These are phyloP conservation scores for Choloepus didactylus DNA, from an alignment of 2,797 vertebrate genomes.

Conservation along the genomic window DNA sequence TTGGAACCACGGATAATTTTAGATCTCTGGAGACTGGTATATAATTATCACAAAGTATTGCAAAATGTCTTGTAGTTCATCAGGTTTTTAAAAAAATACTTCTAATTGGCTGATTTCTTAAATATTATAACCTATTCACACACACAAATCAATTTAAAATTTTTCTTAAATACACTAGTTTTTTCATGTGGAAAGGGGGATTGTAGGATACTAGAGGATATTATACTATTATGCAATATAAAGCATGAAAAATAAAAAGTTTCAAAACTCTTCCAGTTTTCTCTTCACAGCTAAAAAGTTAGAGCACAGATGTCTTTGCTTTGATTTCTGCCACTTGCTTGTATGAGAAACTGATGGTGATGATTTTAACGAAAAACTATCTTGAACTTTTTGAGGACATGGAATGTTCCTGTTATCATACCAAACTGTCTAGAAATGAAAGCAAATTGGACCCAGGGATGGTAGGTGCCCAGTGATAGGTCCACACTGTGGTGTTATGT, in stretches of 20 bases:
- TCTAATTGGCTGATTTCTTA: conserved; percentile 19
- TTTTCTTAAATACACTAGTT: conserved; percentile 42
- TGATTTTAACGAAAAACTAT: background rate
- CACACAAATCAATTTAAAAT: conserved; percentile 1
- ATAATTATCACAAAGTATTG: conserved; percentile 27
- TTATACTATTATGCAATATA: conserved; percentile 45
- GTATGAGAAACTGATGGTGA: background rate
- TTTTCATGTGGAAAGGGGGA: background rate
- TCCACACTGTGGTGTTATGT: too few species aligned
- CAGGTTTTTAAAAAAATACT: conserved; percentile 28
- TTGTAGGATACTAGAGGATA: too few species aligned
- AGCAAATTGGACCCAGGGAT: background rate
- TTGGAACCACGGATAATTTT: conserved; percentile 31
- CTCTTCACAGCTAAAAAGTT: conserved; percentile 16
- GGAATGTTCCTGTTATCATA: background rate
- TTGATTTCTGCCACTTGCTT: conserved; percentile 27
- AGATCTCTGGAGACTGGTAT: conserved; percentile 21
- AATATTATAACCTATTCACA: conserved; percentile 17
- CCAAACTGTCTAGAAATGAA: background rate
- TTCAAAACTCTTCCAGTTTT: background rate
- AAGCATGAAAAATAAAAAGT: conserved; percentile 1
- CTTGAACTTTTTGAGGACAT: background rate
- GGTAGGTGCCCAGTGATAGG: background rate
- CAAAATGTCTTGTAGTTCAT: conserved; percentile 25
- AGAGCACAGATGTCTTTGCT: background rate